Evolutionary conservation across 2,113 vertebrate species (phyloP).

Genomic region (Sprattus sprattus): DNA sequence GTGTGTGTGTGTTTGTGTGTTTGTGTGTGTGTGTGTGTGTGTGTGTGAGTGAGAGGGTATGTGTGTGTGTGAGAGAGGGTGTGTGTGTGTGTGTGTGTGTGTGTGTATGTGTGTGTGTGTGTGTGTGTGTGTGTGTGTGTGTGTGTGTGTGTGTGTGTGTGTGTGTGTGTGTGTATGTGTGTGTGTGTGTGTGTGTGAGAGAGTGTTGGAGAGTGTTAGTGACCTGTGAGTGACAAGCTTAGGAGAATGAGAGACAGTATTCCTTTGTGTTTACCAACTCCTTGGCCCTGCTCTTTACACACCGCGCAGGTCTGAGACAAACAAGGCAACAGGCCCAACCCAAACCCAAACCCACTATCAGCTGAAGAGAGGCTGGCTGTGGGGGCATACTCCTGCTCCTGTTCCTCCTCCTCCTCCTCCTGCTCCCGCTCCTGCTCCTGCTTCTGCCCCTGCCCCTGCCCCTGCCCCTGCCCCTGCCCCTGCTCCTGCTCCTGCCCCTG

Average conservation of each 20-base stretch:
- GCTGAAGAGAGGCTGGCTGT: conserved; percentile 14
- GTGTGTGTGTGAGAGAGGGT: background rate
- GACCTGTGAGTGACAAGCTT: too few relatives aligned
- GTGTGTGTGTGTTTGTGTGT: background rate
- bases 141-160: background rate
- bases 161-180: background rate
- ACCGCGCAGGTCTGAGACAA: too few relatives aligned
- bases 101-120: background rate
- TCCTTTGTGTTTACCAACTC: too few relatives aligned
- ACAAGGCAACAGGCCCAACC: too few relatives aligned
- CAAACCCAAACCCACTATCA: too few relatives aligned
- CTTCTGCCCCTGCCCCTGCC: too few relatives aligned
- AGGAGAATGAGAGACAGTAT: too few relatives aligned
- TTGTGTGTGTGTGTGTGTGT: background rate
- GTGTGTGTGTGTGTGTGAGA: background rate
- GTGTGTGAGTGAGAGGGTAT: background rate
- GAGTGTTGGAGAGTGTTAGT: background rate
- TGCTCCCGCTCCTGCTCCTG: too few relatives aligned
- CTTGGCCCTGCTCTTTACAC: too few relatives aligned
- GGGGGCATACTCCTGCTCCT: background rate
- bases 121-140: background rate
- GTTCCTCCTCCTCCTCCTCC: too few relatives aligned
- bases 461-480: too few relatives aligned
- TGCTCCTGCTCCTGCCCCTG: too few relatives aligned
- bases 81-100: background rate